Evolutionary conservation across 2,797 vertebrate genomes (phyloP).

Genomic region (Miichthys miiuy): DNA sequence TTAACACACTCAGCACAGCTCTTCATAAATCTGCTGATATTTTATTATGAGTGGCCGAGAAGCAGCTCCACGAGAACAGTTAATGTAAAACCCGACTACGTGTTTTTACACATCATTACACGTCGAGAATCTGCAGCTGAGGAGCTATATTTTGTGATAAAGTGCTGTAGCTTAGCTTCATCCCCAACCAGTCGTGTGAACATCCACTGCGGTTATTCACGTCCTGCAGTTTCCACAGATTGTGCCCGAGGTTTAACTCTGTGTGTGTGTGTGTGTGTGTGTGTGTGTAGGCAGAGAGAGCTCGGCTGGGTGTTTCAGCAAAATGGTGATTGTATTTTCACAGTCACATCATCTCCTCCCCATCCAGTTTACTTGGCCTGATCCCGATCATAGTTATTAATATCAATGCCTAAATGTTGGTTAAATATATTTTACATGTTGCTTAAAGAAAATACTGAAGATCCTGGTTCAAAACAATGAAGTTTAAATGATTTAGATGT

Average conservation of each 20-base stretch:
- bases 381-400: no score
- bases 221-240: background rate
- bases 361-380: no score
- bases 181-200: background rate
- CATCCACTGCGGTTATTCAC: background rate
- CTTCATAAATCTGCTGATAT: background rate
- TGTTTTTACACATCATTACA: constrained; percentile 15
- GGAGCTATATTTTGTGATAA: background rate
- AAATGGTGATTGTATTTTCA: no score
- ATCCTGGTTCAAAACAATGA: background rate
- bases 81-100: background rate
- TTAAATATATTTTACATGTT: no score
- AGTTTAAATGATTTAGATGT: background rate
- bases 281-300: background rate
- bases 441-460: background rate
- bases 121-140: constrained; percentile 3
- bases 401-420: no score
- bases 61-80: background rate
- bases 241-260: no score
- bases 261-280: no score
- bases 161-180: background rate
- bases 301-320: no score
- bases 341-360: no score
- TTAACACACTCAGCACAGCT: background rate
- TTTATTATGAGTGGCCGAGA: background rate